Evolutionary conservation across 2,113 vertebrate genomes (phyloP).

Genomic region (Hippocampus comes): DNA sequence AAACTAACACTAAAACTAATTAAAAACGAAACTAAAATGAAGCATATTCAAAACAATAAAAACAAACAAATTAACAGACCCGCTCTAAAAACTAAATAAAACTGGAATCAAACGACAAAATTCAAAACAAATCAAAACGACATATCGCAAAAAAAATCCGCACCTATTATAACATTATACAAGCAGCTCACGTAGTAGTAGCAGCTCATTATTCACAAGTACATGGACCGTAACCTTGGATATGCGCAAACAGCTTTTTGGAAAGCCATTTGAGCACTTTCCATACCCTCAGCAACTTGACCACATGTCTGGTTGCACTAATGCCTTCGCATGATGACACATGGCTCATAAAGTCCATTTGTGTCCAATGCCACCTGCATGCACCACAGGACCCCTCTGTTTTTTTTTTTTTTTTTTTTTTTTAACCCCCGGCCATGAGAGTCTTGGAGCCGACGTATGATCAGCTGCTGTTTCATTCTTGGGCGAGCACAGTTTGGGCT

Average conservation of each 20-base stretch:
- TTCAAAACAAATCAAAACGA: too few relatives aligned
- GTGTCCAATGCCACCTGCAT: constrained; percentile 34
- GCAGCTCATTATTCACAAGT: background rate
- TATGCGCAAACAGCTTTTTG: background rate
- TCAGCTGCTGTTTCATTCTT: constrained; percentile 59
- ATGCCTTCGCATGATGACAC: background rate
- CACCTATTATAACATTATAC: too few relatives aligned
- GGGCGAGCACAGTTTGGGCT: constrained; percentile 67
- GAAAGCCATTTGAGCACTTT: background rate
- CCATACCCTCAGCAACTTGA: background rate
- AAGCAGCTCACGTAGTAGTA: too few relatives aligned
- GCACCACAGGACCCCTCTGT: background rate
- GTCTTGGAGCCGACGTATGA: constrained; percentile 50
- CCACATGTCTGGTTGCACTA: background rate
- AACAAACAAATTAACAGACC: too few relatives aligned
- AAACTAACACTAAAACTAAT: too few relatives aligned
- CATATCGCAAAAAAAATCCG: too few relatives aligned
- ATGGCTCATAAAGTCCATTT: constrained; percentile 5
- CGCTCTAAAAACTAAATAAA: too few relatives aligned
- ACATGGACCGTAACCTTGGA: background rate
- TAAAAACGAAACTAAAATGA: too few relatives aligned
- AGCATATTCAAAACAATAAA: too few relatives aligned
- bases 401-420: background rate
- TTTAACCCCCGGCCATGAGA: constrained; percentile 6
- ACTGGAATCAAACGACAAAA: too few relatives aligned